These are phyloP conservation scores for Mustelus asterias DNA, from an alignment of 2,113 vertebrate genomes.

Conservation along the genomic window DNA sequence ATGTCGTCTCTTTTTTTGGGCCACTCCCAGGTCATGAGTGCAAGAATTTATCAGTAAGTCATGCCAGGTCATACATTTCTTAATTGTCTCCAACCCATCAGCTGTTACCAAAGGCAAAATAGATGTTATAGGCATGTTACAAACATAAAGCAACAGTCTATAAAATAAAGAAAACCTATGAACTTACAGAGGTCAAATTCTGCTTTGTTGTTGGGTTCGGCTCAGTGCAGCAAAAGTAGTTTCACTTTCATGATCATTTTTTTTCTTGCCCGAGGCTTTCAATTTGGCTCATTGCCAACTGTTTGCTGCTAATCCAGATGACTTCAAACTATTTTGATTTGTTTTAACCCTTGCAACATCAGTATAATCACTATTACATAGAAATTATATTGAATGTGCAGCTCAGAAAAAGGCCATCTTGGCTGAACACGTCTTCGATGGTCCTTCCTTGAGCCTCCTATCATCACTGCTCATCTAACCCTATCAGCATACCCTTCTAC, in stretches of 20 bases:
- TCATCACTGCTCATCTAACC: background rate
- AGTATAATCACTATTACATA: background rate
- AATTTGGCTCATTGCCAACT: background rate
- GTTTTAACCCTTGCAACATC: background rate
- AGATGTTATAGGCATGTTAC: no score
- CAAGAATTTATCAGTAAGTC: background rate
- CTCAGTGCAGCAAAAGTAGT: background rate
- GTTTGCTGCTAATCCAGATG: background rate
- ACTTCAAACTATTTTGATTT: background rate
- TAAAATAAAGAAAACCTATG: background rate
- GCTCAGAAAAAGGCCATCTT: background rate
- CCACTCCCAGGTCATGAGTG: background rate
- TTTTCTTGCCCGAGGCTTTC: background rate
- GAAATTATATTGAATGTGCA: background rate
- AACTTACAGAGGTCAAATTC: background rate
- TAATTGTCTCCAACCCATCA: background rate
- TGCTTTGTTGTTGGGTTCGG: background rate
- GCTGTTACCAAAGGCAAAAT: background rate
- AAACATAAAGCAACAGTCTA: no score
- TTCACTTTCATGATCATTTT: background rate
- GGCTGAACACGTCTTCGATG: background rate
- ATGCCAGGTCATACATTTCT: background rate
- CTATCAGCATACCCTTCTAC: background rate
- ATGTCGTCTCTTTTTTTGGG: background rate
- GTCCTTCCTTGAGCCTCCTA: background rate